phyloP scores from a whole-genome alignment of 2,888 invertebrate species.

The Neoaliturus tenellus region DNA sequence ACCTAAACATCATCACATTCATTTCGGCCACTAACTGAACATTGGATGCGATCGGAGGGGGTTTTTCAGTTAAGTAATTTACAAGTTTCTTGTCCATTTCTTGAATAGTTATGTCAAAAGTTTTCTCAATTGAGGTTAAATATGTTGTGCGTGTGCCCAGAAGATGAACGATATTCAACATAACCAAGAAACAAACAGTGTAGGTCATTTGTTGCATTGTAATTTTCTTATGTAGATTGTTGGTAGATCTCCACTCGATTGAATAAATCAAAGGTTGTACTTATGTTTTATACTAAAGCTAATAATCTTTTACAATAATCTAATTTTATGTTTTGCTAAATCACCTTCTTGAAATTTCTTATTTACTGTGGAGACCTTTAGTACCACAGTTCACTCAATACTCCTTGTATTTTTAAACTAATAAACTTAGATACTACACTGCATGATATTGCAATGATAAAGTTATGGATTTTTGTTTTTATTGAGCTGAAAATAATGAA shows the following conservation, averaged over 20 bases:
- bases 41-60: constrained; percentile 5
- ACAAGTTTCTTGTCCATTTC: constrained; percentile 13
- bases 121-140: constrained; percentile 16
- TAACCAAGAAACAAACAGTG: not conserved
- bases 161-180: not conserved
- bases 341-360: no score
- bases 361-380: no score
- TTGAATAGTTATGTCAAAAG: constrained; percentile 1
- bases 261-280: no score
- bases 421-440: no score
- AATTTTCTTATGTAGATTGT: no score
- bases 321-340: no score
- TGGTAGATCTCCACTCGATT: no score
- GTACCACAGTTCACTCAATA: no score
- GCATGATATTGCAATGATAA: not conserved
- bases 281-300: no score
- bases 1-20: constrained; percentile 5
- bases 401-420: no score
- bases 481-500: not conserved
- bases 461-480: not conserved
- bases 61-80: not conserved
- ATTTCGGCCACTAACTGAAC: constrained; percentile 14
- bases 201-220: no score
- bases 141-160: not conserved
- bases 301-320: no score